Percentiles rank a stretch among this genome's conserved stretches.
Conservation (phyloP, 2,888 invertebrate genomes). For the Dione vanillae region DNA sequence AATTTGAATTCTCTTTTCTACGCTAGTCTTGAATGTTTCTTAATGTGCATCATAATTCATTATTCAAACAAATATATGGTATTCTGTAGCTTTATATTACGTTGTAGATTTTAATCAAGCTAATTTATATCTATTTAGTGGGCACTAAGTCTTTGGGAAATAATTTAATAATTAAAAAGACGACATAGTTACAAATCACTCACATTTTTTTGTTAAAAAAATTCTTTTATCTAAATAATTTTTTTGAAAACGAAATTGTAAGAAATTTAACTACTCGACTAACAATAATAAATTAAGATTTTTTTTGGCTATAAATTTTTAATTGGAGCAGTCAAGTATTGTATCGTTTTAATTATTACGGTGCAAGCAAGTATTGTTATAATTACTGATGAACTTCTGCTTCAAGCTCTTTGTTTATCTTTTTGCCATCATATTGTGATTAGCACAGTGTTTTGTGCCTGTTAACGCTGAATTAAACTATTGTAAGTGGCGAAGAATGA, state of each 20-base stretch:
- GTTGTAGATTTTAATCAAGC: conserved; percentile 18
- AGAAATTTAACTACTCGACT: too few relatives aligned
- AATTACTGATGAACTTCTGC: conserved; percentile 1
- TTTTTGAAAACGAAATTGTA: too few relatives aligned
- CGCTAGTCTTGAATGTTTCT: conserved; percentile 29
- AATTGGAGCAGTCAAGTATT: conserved; percentile 4
- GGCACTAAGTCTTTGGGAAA: too few relatives aligned
- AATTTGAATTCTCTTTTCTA: conserved; percentile 28
- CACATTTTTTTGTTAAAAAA: not conserved
- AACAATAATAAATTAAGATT: not conserved
- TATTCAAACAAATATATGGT: conserved; percentile 35
- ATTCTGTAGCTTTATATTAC: conserved; percentile 7
- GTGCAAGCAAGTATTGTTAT: not conserved
- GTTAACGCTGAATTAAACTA: conserved; percentile 7
- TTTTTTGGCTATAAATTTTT: not conserved
- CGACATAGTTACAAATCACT: not conserved
- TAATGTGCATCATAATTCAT: conserved; percentile 40
- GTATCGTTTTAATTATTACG: not conserved
- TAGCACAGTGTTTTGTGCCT: not conserved
- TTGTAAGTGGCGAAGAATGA: conserved; percentile 1
- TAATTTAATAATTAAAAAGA: not conserved
- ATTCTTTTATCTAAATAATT: not conserved
- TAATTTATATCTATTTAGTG: not conserved
- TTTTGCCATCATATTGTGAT: conserved; percentile 1
- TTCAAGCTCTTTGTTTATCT: not conserved